phyloP scores from a whole-genome alignment of 2,113 vertebrate genomes.

The Sclerurus mexicanus region DNA sequence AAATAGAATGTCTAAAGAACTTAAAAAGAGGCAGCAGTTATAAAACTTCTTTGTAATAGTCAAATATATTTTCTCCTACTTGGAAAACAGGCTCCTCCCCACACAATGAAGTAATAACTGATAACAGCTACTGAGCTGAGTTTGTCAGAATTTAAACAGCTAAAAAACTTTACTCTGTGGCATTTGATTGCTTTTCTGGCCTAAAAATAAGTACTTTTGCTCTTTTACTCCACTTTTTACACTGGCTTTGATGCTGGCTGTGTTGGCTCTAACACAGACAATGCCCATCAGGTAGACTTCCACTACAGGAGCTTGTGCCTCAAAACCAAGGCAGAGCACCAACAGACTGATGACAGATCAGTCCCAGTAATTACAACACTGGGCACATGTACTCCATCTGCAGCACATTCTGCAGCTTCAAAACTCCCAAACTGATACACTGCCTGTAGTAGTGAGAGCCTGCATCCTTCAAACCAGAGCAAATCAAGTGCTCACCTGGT shows the following conservation, averaged over 20 bases:
- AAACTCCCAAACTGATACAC: not conserved
- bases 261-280: not conserved
- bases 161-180: not conserved
- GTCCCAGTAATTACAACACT: not conserved
- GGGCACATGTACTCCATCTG: not conserved
- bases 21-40: not conserved
- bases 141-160: not conserved
- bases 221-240: not conserved
- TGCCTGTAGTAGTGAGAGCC: not conserved
- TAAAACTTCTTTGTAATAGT: not conserved
- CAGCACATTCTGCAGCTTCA: not conserved
- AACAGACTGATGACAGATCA: not conserved
- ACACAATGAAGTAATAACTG: not conserved
- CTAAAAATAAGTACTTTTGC: not conserved
- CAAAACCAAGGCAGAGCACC: not conserved
- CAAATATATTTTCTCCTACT: not conserved
- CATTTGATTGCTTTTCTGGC: not conserved
- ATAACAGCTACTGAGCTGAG: not conserved
- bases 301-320: not conserved
- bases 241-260: not conserved
- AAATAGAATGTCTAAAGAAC: not conserved
- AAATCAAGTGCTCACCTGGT: constrained; percentile 76
- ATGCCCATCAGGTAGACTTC: not conserved
- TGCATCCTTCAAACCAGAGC: not conserved
- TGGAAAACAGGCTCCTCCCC: not conserved